Evolutionary conservation across 1,140 invertebrate species (phyloP), one percentile per base, ranked within the genome.

Genomic region (Maniola jurtina): DNA sequence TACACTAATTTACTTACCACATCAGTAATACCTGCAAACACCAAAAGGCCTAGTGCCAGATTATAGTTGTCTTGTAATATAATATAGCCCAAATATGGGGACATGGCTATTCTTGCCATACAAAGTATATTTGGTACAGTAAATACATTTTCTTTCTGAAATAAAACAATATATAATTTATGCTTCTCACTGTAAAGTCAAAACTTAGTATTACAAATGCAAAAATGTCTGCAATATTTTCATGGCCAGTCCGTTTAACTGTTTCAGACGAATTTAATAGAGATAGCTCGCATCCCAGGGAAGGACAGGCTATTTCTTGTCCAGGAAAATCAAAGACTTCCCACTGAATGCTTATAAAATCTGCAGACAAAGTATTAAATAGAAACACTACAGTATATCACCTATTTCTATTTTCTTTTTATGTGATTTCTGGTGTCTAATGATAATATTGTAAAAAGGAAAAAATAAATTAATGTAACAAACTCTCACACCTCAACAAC

Each of bases 111-210:
- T 77, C 98, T 92, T 36, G 94, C 92, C 9, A 97, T 89, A 84
- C 97, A 98, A 50, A 99, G 86, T 38, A 97, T 91, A 90, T 99
- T 99, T 36, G 98, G 98, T 72, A 99, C 92, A 0, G 98, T 99
- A 86, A 96, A 95, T 64, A 99, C 95, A 91, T 98, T 98, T 92
- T 99, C 97, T 81, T 92, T 95, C 93, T 95, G 86, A 76, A 93
- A 93, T 70, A 75, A 70, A 68, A 66, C 10, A 66, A 92, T 92
- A 73, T 68, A 52, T 66, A 68, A 59, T 50, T 33, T 25, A 52
- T 9, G 8, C 6, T 5, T 5, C 14, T n/a, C 1, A 48, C 14
- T 11, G n/a, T 48, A 25, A 25, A 4, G 45, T 14, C 14, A 48
- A 10, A 48, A 14, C 7, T 11, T 48, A 48, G 6, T 11, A 48